Evolutionary conservation across 2,113 vertebrate species (phyloP), one percentile per base, ranked within the genome.

Genomic region (Gymnobelideus leadbeateri): DNA sequence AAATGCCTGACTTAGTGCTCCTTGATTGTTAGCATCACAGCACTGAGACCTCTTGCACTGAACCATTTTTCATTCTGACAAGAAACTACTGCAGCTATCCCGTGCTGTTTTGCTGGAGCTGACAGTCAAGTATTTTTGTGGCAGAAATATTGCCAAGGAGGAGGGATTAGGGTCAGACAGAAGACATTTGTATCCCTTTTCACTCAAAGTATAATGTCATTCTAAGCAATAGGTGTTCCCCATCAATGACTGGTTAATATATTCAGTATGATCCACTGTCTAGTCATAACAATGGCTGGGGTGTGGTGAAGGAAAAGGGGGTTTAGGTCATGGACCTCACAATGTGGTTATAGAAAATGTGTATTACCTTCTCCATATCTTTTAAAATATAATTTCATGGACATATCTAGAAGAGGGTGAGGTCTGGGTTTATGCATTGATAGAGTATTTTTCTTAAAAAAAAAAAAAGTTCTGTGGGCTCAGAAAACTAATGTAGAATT

Each of bases 61-160:
- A 97, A 97, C 98, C 98, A 99, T 99, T 99, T 99, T 99, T 99
- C 99, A 99, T 99, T 98, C 97, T 99, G 99, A 99, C 99, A 99
- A 98, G 98, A 98, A 98, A 98, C 98, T 98, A 98, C 98, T 97
- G 96, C 95, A 97, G 98, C 98, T 97, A 97, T 98, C 97, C 98
- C 96, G 95, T 2, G 96, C 21, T 98, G 98, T 98, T 97, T 98
- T 98, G 97, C 98, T 98, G 97, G 98, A 98, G 98, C 98, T 99
- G 98, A 98, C 98, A 99, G 98, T 97, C 91, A 98, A 98, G 95
- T 96, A 98, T 98, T 99, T 98, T 97, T 98, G 98, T 98, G 99
- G 98, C 92, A 98, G 99, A 99, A 99, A 99, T 99, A 98, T 99
- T 97, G 97, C 98, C 96, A 50, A 1, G 55, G 55, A 97, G 97